phyloP scores from a whole-genome alignment of 2,888 invertebrate species.

The Branchellion lobata region DNA sequence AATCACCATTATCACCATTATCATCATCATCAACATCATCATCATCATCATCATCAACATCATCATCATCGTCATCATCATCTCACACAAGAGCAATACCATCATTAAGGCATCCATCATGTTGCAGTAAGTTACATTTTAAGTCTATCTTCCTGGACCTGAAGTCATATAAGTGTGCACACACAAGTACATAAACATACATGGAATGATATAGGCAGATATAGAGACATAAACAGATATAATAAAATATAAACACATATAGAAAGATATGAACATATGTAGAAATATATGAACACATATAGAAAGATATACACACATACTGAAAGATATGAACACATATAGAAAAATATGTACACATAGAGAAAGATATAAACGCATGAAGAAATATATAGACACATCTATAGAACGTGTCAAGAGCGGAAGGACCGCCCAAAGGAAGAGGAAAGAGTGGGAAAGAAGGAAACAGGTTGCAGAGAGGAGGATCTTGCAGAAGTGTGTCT shows the following conservation, averaged over 20 bases:
- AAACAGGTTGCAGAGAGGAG: too few relatives aligned
- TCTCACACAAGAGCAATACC: neutral
- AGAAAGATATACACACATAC: too few relatives aligned
- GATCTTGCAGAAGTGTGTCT: too few relatives aligned
- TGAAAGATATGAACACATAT: too few relatives aligned
- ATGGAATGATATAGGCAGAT: neutral
- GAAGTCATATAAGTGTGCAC: neutral
- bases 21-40: slow-evolving; percentile 15
- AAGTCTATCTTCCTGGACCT: too few relatives aligned
- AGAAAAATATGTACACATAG: too few relatives aligned
- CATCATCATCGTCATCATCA: neutral
- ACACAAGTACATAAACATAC: neutral
- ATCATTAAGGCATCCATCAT: neutral
- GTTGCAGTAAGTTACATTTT: neutral
- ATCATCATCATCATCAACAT: neutral
- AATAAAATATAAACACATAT: neutral
- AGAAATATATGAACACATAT: too few relatives aligned
- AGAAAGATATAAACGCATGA: too few relatives aligned
- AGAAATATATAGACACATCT: too few relatives aligned
- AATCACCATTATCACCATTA: neutral
- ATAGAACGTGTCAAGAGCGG: too few relatives aligned
- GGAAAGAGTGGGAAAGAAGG: too few relatives aligned
- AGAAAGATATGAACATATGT: neutral
- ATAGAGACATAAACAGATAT: neutral
- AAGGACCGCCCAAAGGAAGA: too few relatives aligned